phyloP scores from a whole-genome alignment of 2,797 vertebrate species.

The Enteromius anoplus region DNA sequence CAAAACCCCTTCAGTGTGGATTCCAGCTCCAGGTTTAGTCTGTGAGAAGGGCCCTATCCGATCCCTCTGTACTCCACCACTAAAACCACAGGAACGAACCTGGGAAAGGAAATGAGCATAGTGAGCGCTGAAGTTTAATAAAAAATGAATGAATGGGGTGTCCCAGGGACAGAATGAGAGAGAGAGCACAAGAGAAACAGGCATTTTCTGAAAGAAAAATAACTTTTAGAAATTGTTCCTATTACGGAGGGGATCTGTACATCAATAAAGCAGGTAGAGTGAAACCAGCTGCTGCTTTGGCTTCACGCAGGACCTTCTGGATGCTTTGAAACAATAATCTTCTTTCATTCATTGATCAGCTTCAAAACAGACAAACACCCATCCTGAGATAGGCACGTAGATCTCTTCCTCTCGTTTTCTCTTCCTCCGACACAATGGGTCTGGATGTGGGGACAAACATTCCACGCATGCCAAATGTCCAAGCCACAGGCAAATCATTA shows the following conservation, averaged over 20 bases:
- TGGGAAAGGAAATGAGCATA: slow-evolving; percentile 77
- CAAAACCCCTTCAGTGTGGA: slow-evolving; percentile 35
- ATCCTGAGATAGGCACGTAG: slow-evolving; percentile 52
- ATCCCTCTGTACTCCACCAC: slow-evolving; percentile 73
- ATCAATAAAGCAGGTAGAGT: slow-evolving; percentile 73
- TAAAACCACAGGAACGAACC: slow-evolving; percentile 77
- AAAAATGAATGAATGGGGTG: slow-evolving; percentile 84
- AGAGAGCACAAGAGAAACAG: slow-evolving; percentile 59
- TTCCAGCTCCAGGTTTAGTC: slow-evolving; percentile 49
- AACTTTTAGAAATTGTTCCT: slow-evolving; percentile 64
- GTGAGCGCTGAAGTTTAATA: slow-evolving; percentile 83
- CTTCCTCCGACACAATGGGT: slow-evolving; percentile 76
- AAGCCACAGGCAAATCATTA: slow-evolving; percentile 83
- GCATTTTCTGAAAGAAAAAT: slow-evolving; percentile 62
- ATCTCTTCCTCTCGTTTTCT: slow-evolving; percentile 64
- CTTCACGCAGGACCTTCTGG: slow-evolving; percentile 60
- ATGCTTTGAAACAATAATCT: slow-evolving; percentile 68
- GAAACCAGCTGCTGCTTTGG: slow-evolving; percentile 72
- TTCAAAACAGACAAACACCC: slow-evolving; percentile 67
- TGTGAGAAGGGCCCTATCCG: slow-evolving; percentile 68
- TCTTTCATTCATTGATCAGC: slow-evolving; percentile 65
- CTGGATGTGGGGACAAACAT: slow-evolving; percentile 81
- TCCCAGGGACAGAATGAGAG: slow-evolving; percentile 71
- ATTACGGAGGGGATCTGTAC: slow-evolving; percentile 67
- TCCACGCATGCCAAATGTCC: slow-evolving; percentile 81